Base-by-base conservation (phyloP, 2,797 vertebrate species). In the Helicolenus hilgendorfi region DNA sequence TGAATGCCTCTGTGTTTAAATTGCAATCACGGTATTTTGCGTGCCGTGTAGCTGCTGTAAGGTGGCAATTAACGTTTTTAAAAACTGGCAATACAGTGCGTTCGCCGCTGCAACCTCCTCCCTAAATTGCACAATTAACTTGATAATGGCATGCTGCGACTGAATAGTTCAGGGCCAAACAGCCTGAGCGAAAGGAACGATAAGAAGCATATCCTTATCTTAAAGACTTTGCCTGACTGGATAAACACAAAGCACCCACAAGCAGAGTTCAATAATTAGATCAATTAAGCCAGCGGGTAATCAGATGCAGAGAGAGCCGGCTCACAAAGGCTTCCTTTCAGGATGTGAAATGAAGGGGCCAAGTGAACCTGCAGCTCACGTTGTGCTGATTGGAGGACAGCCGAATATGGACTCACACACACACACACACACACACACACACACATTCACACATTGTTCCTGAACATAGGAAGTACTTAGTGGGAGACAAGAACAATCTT, bases 221-320 rank as follows among this genome's bases (percentile, higher is more conserved):
- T 84, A 90, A 95, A 95, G 83, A 90, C 89, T 96, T 86, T 86
- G 85, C 84, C 86, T 92, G 89, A 95, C 90, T 95, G 93, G 90
- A 95, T 96, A 96, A 97, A 96, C 91, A 95, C 94, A 97, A 96
- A 95, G 89, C 86, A 83, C 88, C 89, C 92, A 88, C 89, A 90
- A 92, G 96, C 90, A 93, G 89, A 93, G 93, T 95, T 96, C 94
- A 96, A 97, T 96, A 97, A 95, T 95, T 95, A 95, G 93, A 97
- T 96, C 94, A 97, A 96, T 97, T 97, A 96, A 96, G 95, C 95
- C 81, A 73, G 84, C 74, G 87, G 94, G 92, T 96, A 96, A 96
- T 97, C 93, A 94, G 95, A 94, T 91, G 85, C 91, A 91, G 77
- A 91, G 77, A 84, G 84, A 94, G 75, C 67, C 85, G 59, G 55